Evolutionary conservation across 2,797 vertebrate genomes (phyloP).

Genomic region (Fratercula arctica): DNA sequence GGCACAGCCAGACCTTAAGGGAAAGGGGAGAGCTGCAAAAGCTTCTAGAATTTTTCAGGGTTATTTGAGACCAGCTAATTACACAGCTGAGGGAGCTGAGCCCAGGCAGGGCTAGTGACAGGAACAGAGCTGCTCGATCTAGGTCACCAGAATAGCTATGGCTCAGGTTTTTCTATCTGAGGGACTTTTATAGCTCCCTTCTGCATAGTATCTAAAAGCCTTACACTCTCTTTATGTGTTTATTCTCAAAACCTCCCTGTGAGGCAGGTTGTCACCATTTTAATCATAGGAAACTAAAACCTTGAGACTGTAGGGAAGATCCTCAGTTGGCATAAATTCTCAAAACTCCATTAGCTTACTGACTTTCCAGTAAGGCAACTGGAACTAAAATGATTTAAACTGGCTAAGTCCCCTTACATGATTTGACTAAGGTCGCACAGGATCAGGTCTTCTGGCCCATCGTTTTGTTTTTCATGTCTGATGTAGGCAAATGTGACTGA

Average conservation of each 20-base stretch:
- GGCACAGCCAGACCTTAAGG: not conserved
- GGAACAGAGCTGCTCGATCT: conserved; percentile 30
- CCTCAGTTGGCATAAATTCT: not conserved
- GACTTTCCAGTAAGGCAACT: not conserved
- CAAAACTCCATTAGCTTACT: not conserved
- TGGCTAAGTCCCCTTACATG: fast-evolving
- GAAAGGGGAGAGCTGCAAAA: not conserved
- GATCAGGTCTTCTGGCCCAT: not conserved
- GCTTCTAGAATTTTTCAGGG: conserved; percentile 18
- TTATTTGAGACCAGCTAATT: conserved; percentile 52
- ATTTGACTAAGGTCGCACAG: not conserved
- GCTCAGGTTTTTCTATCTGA: conserved; percentile 27
- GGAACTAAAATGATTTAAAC: not conserved
- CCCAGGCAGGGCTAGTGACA: not conserved
- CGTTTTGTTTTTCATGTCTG: not conserved
- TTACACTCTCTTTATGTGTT: not conserved
- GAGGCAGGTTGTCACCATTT: not conserved
- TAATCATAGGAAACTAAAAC: not conserved
- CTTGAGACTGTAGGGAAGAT: not conserved
- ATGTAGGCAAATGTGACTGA: not conserved
- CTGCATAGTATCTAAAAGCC: not conserved
- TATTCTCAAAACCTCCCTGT: not conserved
- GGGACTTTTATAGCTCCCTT: conserved; percentile 49
- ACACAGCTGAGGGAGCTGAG: conserved; percentile 29
- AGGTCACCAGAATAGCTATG: conserved; percentile 25